Base-by-base conservation (phyloP, 1,140 invertebrate species). In the Drosophila subpulchrella region DNA sequence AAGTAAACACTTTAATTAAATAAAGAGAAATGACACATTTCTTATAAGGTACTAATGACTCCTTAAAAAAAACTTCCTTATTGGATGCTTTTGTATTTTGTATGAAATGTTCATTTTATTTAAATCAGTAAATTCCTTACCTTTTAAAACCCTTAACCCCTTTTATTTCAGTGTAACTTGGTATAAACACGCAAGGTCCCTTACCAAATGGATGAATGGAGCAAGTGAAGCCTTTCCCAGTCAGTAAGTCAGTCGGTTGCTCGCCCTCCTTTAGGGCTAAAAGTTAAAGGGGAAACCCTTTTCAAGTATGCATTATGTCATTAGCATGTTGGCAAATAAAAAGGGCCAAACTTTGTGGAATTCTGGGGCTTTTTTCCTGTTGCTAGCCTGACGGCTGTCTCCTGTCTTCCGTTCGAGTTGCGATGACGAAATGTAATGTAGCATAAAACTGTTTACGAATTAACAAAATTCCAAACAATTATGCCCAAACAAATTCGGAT, bases 221-320 rank as follows among this genome's bases (percentile, higher is more conserved):
- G 41, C 54, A 63, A 65, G 46, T 67, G 60, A 68, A 68, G 73
- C 47, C 41, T 75, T 68, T 70, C 55, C 60, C 68, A 60, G 79
- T 63, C 80, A 51, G 54, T 56, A 57, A 58, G 62, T 81, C 61
- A 47, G 36, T 58, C 44, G 65, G 55, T 42, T 67, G 51, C 46
- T 57, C 15, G 38, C 17, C 12, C 30, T 54, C 27, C n/a, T 60
- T 27, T 15, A 12, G 27, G 30, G 61, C 20, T 20, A 15, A 24
- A 27, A 32, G 70, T 56, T 17, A 42, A 50, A 47, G 72, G 75
- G 78, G 63, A 36, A 39, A 51, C 42, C 67, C 72, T 81, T 78
- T 56, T 89, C 81, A 89, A 89, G 85, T 89, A 90, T 84, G 81
- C 85, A 89, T 89, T 90, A 89, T 89, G 84, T 89, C 84, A 89